phyloP scores from a whole-genome alignment of 2,888 invertebrate species.

The Drosophila ustulata region DNA sequence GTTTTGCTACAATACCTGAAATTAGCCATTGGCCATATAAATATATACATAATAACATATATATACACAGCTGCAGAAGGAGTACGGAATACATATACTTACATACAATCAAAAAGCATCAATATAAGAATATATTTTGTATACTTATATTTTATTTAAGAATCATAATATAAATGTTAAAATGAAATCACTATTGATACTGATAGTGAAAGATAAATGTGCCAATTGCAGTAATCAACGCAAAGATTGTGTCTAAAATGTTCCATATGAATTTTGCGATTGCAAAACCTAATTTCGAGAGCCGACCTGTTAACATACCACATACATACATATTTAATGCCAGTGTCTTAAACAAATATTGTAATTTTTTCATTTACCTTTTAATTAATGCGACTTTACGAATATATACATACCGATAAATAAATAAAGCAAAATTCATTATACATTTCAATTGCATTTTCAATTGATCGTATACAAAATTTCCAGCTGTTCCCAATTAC shows the following conservation, averaged over 20 bases:
- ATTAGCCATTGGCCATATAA: conserved; percentile 55
- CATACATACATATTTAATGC: conserved; percentile 53
- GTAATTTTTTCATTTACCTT: conserved; percentile 56
- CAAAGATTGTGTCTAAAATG: conserved; percentile 54
- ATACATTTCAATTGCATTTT: neutral
- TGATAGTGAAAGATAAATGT: conserved; percentile 38
- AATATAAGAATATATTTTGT: conserved; percentile 70
- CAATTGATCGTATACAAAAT: neutral
- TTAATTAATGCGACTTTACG: conserved; percentile 68
- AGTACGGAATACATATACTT: conserved; percentile 29
- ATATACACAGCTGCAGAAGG: conserved; percentile 19
- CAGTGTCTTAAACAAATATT: conserved; percentile 74
- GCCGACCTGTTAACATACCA: conserved; percentile 66
- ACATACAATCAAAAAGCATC: conserved; percentile 48
- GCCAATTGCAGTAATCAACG: conserved; percentile 63
- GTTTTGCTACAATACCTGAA: conserved; percentile 75
- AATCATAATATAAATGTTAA: conserved; percentile 65
- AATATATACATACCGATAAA: conserved; percentile 53
- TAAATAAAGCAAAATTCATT: conserved; percentile 43
- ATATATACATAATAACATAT: conserved; percentile 20
- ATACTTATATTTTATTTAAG: conserved; percentile 77
- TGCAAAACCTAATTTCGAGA: conserved; percentile 62
- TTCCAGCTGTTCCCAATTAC: neutral
- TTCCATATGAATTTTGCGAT: conserved; percentile 59
- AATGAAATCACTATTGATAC: conserved; percentile 9